A percentile compares a stretch with the other conserved stretches of the same genome.
These are phyloP conservation scores for Piezodorus guildinii DNA, from an alignment of 1,140 invertebrate genomes.

Conservation along the genomic window DNA sequence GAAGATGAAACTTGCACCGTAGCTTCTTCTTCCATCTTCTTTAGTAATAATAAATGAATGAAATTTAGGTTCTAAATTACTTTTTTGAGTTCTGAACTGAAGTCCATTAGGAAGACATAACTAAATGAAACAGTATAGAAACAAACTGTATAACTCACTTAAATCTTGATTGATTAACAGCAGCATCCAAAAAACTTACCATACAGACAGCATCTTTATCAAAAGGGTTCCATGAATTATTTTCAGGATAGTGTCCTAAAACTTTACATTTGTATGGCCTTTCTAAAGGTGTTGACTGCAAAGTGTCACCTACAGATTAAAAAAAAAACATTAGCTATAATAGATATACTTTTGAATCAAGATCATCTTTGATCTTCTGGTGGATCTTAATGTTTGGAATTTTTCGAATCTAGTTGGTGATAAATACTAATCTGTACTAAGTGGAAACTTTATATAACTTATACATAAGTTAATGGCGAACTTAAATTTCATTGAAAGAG, in stretches of 20 bases:
- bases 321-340: constrained; percentile 27
- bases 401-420: too few species aligned
- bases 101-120: constrained; percentile 87
- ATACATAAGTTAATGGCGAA: too few species aligned
- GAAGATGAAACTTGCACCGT: constrained; percentile 89
- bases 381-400: too few species aligned
- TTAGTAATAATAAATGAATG: constrained; percentile 95
- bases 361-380: too few species aligned
- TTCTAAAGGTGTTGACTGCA: constrained; percentile 81
- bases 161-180: neutral
- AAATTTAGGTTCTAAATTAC: constrained; percentile 76
- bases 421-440: too few species aligned
- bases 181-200: constrained; percentile 42
- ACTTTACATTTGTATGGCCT: constrained; percentile 89
- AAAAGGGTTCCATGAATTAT: constrained; percentile 81
- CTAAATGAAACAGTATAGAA: constrained; percentile 41
- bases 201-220: constrained; percentile 90
- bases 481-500: too few species aligned
- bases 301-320: constrained; percentile 75
- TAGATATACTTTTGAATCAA: too few species aligned
- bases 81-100: constrained; percentile 87
- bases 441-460: too few species aligned
- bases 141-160: neutral
- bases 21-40: constrained; percentile 87
- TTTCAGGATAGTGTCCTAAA: constrained; percentile 86